Evolutionary conservation across 2,113 vertebrate genomes (phyloP), one percentile per base, ranked within the genome.

Genomic region (Anguilla japonica): DNA sequence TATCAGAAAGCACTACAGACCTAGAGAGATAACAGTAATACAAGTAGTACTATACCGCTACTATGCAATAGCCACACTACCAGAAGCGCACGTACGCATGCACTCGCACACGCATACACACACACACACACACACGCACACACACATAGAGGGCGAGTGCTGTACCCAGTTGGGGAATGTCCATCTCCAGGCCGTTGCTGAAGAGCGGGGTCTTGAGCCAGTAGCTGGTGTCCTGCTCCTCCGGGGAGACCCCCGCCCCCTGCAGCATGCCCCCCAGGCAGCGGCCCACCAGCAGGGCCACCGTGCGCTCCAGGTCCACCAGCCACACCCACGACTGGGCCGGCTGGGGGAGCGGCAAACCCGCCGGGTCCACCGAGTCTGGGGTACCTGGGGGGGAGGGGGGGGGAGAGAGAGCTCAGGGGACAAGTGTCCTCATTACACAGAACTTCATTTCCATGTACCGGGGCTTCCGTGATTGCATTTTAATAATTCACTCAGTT

Each of bases 221-320:
- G 89, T 99, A 99, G 1, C 95, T 95, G 0, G 97, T 98, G 41
- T 99, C 97, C 86, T 98, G 97, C 11, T 99, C 98, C 91, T 99
- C 98, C 0, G 96, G 92, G 3, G 98, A 98, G 87, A 96, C 94
- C 0, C 97, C 91, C 0, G 97, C 95, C 29, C 98, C 98, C 91
- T 99, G 98, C 84, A 99, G 95, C 98, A 99, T 99, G 83, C 98
- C 98, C 0, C 98, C 98, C 0, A 99, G 97, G 86, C 98, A 99
- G 0, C 97, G 96, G 0, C 98, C 98, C 1, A 99, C 97, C 79
- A 99, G 96, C 85, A 99, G 93, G 53, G 98, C 97, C 0, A 97
- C 95, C 0, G 98, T 99, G 92, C 98, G 96, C 95, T 99, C 98
- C 78, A 99, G 94, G 91, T 99, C 98, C 84, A 99, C 97, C 0